Evolutionary conservation across 2,888 invertebrate species (phyloP).

Genomic region (Sminthurinus aureus): DNA sequence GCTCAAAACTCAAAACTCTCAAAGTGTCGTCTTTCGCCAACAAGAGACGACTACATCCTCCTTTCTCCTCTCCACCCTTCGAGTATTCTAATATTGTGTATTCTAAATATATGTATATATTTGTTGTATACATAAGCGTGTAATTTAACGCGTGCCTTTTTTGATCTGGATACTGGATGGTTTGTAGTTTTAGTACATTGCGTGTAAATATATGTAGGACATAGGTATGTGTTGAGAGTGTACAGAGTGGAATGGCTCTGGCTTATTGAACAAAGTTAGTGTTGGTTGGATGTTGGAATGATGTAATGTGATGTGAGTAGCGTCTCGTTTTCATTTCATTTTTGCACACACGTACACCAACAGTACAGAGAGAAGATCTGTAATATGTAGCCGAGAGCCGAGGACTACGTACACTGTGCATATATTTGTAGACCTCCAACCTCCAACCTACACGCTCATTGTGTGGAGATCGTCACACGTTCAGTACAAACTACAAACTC

Average conservation of each 20-base stretch:
- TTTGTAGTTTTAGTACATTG: background rate
- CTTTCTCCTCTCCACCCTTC: too few species aligned
- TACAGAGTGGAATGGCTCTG: background rate
- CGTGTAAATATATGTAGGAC: too few species aligned
- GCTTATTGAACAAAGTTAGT: constrained; percentile 22
- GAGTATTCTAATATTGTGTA: background rate
- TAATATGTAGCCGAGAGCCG: too few species aligned
- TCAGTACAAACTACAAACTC: too few species aligned
- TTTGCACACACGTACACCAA: background rate
- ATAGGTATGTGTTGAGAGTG: background rate
- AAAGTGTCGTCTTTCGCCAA: too few species aligned
- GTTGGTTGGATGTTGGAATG: background rate
- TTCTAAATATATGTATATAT: background rate
- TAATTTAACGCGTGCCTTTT: background rate
- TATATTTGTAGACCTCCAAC: background rate
- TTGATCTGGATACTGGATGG: background rate
- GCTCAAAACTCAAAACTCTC: too few species aligned
- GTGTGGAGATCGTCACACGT: background rate
- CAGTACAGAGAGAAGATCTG: too few species aligned
- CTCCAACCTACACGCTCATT: too few species aligned
- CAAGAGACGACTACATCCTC: too few species aligned
- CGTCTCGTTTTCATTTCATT: background rate
- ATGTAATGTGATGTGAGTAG: too few species aligned
- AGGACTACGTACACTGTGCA: background rate
- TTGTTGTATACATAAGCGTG: background rate